phyloP scores from a whole-genome alignment of 2,113 vertebrate genomes.

The Dinomys branickii region DNA sequence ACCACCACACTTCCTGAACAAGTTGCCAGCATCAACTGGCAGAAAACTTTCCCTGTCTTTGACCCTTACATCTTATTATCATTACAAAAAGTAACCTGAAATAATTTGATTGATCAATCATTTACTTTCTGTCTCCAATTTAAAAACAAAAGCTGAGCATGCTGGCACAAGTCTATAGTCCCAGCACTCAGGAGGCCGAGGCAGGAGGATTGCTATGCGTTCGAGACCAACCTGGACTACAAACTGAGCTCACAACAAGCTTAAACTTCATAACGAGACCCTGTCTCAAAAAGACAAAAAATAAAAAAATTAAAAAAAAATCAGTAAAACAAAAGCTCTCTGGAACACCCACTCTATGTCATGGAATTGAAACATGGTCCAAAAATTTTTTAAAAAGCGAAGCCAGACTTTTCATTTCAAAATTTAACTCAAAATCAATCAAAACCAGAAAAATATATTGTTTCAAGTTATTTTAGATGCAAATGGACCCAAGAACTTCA shows the following conservation, averaged over 20 bases:
- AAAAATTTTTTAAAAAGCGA: not conserved
- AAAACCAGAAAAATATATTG: not conserved
- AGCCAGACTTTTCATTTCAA: not conserved
- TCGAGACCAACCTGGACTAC: too few relatives aligned
- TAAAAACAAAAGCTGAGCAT: not conserved
- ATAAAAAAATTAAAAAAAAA: too few relatives aligned
- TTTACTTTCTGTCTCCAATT: not conserved
- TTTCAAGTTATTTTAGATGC: slow-evolving; percentile 19
- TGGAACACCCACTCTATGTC: not conserved
- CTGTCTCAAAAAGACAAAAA: too few relatives aligned
- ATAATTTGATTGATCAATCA: not conserved
- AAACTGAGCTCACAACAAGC: too few relatives aligned
- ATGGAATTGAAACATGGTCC: not conserved
- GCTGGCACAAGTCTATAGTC: too few relatives aligned
- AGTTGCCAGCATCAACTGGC: not conserved
- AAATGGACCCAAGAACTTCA: not conserved
- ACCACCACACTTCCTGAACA: not conserved
- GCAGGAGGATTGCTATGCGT: too few relatives aligned
- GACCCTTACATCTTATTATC: not conserved
- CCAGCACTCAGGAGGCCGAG: too few relatives aligned
- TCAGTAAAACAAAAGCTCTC: not conserved
- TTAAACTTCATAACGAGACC: too few relatives aligned
- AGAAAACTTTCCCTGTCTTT: not conserved
- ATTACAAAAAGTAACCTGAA: not conserved
- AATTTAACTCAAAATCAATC: not conserved